Percentiles rank a stretch among this genome's conserved stretches.
Conservation (phyloP, 2,113 vertebrate genomes). For the Girardinichthys multiradiatus region DNA sequence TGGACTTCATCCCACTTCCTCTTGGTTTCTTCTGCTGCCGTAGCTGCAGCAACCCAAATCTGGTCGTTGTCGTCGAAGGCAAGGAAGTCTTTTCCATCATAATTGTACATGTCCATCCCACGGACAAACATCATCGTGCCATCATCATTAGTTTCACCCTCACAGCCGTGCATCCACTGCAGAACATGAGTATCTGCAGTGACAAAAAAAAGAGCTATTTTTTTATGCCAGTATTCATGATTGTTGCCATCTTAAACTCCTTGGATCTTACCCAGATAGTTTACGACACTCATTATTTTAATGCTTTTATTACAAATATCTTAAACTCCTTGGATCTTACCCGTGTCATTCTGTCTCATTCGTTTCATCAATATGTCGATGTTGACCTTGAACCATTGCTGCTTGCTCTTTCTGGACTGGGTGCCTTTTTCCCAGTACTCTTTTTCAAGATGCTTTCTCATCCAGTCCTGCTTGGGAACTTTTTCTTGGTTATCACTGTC, state of each 20-base stretch:
- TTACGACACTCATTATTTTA: too few relatives aligned
- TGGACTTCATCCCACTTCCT: constrained; percentile 62
- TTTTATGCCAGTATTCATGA: too few relatives aligned
- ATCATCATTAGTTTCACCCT: fast-evolving
- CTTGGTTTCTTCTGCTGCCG: constrained; percentile 17
- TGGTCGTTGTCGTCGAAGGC: constrained; percentile 21
- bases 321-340: constrained; percentile 22
- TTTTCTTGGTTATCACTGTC: constrained; percentile 39
- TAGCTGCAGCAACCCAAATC: constrained; percentile 42
- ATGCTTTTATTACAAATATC: too few relatives aligned
- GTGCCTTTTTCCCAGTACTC: constrained; percentile 72
- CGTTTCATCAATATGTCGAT: constrained; percentile 59
- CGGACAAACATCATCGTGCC: fast-evolving
- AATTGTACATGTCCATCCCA: constrained; percentile 64
- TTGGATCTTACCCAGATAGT: too few relatives aligned
- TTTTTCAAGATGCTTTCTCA: neutral
- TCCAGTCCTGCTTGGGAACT: constrained; percentile 62
- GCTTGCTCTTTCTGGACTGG: constrained; percentile 59
- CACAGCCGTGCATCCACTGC: constrained; percentile 72
- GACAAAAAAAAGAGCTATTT: too few relatives aligned
- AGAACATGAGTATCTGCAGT: constrained; percentile 56
- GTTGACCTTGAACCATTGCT: constrained; percentile 77
- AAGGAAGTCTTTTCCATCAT: constrained; percentile 69
- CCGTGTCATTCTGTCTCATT: constrained; percentile 48
- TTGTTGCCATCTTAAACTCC: too few relatives aligned